Evolutionary conservation across 2,888 invertebrate genomes (phyloP).

Genomic region (Pinctada fucata): DNA sequence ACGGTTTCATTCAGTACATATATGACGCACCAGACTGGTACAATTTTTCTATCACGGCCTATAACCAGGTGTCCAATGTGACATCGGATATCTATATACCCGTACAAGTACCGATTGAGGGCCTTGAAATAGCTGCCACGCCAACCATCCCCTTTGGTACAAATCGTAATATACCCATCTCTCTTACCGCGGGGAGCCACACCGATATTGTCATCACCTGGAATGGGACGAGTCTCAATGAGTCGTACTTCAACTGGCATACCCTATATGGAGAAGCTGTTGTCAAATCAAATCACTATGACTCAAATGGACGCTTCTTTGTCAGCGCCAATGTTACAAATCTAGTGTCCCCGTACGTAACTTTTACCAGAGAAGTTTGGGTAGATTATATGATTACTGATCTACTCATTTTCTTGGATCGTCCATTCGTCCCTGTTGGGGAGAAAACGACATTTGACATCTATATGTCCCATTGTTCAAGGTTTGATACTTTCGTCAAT

Average conservation of each 20-base stretch:
- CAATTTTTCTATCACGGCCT: conserved; percentile 25
- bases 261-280: conserved; percentile 30
- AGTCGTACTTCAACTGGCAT: conserved; percentile 31
- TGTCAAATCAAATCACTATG: conserved; percentile 30
- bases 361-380: conserved; percentile 42
- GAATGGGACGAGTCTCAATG: conserved; percentile 34
- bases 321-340: conserved; percentile 40
- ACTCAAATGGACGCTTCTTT: conserved; percentile 29
- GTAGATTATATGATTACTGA: conserved; percentile 46
- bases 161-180: conserved; percentile 34
- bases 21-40: conserved; percentile 33
- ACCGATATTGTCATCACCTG: conserved; percentile 36
- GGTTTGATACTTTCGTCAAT: conserved; percentile 36
- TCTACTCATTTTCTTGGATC: conserved; percentile 33
- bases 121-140: conserved; percentile 38
- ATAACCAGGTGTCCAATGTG: conserved; percentile 34
- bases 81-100: conserved; percentile 22
- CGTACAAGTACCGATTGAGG: conserved; percentile 31
- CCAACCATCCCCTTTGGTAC: conserved; percentile 39
- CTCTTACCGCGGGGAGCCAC: conserved; percentile 30
- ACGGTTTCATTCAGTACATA: conserved; percentile 39
- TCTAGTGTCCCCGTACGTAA: conserved; percentile 32
- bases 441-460: conserved; percentile 35
- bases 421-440: conserved; percentile 37
- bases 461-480: conserved; percentile 43